A percentile compares a stretch with the other conserved stretches of the same genome.
phyloP scores from a whole-genome alignment of 2,113 vertebrate genomes.

The Ranitomeya imitator region DNA sequence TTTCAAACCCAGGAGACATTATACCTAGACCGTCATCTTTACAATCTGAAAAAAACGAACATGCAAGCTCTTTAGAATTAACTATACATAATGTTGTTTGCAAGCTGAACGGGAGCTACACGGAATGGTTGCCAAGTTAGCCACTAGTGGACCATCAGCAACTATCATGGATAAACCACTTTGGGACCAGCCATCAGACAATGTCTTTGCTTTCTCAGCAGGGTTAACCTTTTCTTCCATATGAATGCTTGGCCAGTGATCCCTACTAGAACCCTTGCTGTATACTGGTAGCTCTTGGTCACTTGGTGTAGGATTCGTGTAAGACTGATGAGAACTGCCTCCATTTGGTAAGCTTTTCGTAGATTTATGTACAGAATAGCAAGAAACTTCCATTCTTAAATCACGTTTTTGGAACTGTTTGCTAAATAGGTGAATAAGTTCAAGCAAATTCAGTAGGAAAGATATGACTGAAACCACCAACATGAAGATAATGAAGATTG shows the following conservation, averaged over 20 bases:
- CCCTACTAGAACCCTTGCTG: background rate
- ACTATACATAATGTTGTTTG: slow-evolving; percentile 46
- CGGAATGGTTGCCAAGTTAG: background rate
- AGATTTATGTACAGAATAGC: background rate
- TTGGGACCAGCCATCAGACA: slow-evolving; percentile 32
- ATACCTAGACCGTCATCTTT: background rate
- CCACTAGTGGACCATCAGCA: background rate
- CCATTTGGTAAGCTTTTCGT: background rate
- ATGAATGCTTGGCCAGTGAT: slow-evolving; percentile 13
- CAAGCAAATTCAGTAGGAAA: slow-evolving; percentile 71
- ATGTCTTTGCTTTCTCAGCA: background rate
- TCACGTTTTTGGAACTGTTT: slow-evolving; percentile 23
- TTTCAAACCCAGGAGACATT: background rate
- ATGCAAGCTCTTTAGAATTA: background rate
- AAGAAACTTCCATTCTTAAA: slow-evolving; percentile 54
- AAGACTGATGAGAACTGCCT: background rate
- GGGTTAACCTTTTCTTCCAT: slow-evolving; percentile 9
- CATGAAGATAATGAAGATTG: slow-evolving; percentile 85
- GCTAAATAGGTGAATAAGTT: slow-evolving; percentile 75
- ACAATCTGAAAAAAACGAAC: background rate
- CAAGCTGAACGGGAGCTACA: background rate
- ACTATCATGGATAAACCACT: slow-evolving; percentile 24
- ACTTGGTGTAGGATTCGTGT: background rate
- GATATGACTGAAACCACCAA: slow-evolving; percentile 76
- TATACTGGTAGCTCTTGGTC: slow-evolving; percentile 33